A percentile compares a stretch with the other conserved stretches of the same genome.
phyloP scores from a whole-genome alignment of 92 coral and sea anemone genomes.

The Zoanthus gigantus region DNA sequence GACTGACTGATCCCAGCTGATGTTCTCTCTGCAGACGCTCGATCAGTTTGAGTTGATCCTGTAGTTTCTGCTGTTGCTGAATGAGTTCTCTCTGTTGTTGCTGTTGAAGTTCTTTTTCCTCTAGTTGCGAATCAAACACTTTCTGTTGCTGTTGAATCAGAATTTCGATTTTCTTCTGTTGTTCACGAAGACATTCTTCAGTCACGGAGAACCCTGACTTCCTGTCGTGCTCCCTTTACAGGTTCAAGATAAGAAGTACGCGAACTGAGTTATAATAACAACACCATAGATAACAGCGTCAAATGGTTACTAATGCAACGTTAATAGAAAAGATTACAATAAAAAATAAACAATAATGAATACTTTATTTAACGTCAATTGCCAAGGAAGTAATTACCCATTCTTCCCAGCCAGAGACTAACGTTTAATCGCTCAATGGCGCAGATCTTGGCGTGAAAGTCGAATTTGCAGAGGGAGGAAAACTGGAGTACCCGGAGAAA shows the following conservation, averaged over 20 bases:
- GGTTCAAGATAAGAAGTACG: neutral
- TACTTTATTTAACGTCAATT: too few relatives aligned
- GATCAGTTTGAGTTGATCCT: constrained; percentile 71
- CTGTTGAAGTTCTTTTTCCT: constrained; percentile 82
- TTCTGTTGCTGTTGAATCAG: constrained; percentile 76
- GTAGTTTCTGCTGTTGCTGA: constrained; percentile 72
- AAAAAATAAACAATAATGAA: too few relatives aligned
- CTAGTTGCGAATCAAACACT: constrained; percentile 71
- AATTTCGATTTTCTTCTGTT: constrained; percentile 75
- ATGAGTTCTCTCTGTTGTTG: constrained; percentile 71
- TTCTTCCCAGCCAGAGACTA: too few relatives aligned
- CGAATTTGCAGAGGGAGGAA: too few relatives aligned
- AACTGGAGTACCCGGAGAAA: too few relatives aligned
- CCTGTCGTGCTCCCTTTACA: constrained; percentile 33
- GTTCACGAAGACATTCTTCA: constrained; percentile 70
- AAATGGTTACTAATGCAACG: too few relatives aligned
- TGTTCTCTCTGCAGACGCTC: constrained; percentile 75
- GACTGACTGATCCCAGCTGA: constrained; percentile 34
- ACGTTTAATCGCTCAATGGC: too few relatives aligned
- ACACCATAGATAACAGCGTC: neutral
- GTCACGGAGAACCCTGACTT: constrained; percentile 52
- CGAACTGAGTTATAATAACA: neutral
- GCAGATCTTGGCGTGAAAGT: too few relatives aligned
- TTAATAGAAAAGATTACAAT: too few relatives aligned
- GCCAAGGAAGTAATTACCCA: too few relatives aligned